Conservation (phyloP, 2,888 invertebrate genomes). For the Craniophora ligustri region DNA sequence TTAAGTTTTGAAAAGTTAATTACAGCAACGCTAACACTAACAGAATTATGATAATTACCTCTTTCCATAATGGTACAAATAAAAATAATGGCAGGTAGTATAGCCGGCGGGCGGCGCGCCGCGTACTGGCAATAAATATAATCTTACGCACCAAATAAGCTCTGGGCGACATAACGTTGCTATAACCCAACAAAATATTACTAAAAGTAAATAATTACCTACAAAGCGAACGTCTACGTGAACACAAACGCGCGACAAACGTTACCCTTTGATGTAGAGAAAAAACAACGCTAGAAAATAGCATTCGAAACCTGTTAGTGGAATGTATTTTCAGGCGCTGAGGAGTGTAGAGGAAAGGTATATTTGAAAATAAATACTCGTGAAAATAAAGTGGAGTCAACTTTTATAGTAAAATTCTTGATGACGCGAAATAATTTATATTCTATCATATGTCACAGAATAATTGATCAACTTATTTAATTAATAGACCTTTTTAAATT, state of each 20-base stretch:
- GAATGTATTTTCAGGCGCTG: not conserved
- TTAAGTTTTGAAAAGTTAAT: too few relatives aligned
- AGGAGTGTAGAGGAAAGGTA: not conserved
- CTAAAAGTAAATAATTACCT: conserved; percentile 8
- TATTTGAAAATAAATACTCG: too few relatives aligned
- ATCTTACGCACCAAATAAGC: conserved; percentile 13
- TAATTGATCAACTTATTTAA: too few relatives aligned
- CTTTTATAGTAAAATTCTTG: too few relatives aligned
- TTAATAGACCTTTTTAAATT: too few relatives aligned
- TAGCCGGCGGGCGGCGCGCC: not conserved
- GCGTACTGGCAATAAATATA: conserved; percentile 18
- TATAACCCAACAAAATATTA: conserved; percentile 8
- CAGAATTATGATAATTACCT: conserved; percentile 4
- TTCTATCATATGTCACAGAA: too few relatives aligned
- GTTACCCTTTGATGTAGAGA: not conserved
- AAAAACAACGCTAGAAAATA: conserved; percentile 1
- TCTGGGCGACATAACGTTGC: not conserved
- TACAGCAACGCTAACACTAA: not conserved
- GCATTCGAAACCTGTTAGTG: not conserved
- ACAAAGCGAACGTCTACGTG: conserved; percentile 6
- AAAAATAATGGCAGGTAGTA: conserved; percentile 10
- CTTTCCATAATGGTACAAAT: conserved; percentile 4
- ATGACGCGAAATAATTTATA: too few relatives aligned
- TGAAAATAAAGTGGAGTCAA: too few relatives aligned
- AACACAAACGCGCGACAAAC: not conserved